These are phyloP conservation scores for Proales similis DNA, from an alignment of 1,140 invertebrate species.

Conservation along the genomic window DNA sequence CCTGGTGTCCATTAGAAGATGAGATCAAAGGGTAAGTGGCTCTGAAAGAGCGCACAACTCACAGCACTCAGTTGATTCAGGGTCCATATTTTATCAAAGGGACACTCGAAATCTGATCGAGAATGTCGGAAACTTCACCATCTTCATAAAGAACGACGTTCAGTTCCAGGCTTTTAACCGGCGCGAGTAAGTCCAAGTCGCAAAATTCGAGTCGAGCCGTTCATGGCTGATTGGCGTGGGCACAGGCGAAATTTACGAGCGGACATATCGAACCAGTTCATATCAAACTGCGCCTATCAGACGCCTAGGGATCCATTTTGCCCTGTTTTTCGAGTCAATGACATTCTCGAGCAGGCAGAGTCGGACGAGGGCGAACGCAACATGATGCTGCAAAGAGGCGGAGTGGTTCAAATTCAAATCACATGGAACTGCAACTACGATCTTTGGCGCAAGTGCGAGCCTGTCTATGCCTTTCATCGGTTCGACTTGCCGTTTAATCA, in stretches of 20 bases:
- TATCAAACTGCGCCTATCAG: slow-evolving; percentile 17
- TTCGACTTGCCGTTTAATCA: slow-evolving; percentile 49
- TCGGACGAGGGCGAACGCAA: slow-evolving; percentile 43
- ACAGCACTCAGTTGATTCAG: too few relatives aligned
- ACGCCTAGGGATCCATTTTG: slow-evolving; percentile 49
- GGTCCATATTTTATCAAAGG: too few relatives aligned
- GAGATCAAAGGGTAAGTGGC: too few relatives aligned
- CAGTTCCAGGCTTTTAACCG: slow-evolving; percentile 36
- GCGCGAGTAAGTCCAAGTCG: slow-evolving; percentile 33
- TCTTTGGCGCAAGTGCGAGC: slow-evolving; percentile 43
- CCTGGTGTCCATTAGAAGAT: too few relatives aligned
- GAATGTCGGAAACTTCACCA: slow-evolving; percentile 38
- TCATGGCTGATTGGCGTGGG: too few relatives aligned
- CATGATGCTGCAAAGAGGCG: slow-evolving; percentile 47
- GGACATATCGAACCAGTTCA: slow-evolving; percentile 29
- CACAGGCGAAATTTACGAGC: slow-evolving; percentile 30
- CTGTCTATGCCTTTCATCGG: slow-evolving; percentile 54
- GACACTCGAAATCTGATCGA: slow-evolving; percentile 36
- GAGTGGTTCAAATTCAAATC: slow-evolving; percentile 55
- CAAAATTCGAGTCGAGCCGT: too few relatives aligned
- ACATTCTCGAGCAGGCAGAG: slow-evolving; percentile 52
- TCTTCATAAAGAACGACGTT: slow-evolving; percentile 39
- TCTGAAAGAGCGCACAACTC: too few relatives aligned
- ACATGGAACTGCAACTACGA: slow-evolving; percentile 58
- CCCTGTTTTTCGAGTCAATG: slow-evolving; percentile 55